These are phyloP conservation scores for Panurus biarmicus DNA, from an alignment of 2,113 vertebrate genomes.

Conservation along the genomic window DNA sequence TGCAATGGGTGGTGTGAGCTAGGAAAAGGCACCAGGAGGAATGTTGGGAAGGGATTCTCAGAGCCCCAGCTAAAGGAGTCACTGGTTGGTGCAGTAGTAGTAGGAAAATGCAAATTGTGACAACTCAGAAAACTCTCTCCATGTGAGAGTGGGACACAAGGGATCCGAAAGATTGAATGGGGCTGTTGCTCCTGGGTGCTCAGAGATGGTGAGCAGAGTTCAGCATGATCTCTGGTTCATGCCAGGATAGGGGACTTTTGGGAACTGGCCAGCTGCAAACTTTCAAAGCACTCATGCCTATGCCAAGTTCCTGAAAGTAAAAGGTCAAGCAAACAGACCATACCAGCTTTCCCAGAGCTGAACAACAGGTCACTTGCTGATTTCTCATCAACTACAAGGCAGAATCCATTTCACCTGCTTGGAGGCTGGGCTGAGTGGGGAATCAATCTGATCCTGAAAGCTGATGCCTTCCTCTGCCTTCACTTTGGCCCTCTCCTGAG, in stretches of 20 bases:
- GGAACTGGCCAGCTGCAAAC: neutral
- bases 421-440: neutral
- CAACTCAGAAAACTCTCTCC: neutral
- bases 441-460: neutral
- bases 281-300: fast-evolving
- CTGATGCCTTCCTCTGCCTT: neutral
- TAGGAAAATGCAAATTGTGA: neutral
- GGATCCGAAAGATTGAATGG: neutral
- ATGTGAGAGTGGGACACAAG: fast-evolving
- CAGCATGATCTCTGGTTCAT: neutral
- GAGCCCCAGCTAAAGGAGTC: neutral
- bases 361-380: neutral
- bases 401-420: neutral
- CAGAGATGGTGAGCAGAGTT: neutral
- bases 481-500: neutral
- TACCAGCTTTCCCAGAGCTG: neutral
- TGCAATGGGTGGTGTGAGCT: neutral
- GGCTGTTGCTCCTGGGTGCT: neutral
- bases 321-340: neutral
- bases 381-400: neutral
- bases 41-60: neutral
- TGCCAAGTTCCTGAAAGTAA: neutral
- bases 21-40: neutral
- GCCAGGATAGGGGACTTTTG: neutral
- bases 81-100: neutral